Evolutionary conservation across 2,888 invertebrate genomes (phyloP), one percentile per base, ranked within the genome.

Genomic region (Ceramica pisi): DNA sequence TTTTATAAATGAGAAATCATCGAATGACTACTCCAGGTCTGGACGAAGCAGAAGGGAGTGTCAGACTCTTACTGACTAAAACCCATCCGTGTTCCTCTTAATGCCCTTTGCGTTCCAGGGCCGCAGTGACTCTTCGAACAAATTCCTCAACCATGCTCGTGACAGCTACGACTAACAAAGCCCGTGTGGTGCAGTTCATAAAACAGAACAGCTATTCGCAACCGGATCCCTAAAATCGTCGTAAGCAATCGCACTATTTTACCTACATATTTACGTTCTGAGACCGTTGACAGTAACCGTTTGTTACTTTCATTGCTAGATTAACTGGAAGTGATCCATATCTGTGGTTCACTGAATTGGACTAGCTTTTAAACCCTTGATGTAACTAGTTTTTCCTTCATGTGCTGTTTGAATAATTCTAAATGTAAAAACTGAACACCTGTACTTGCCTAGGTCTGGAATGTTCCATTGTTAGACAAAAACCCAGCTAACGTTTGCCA

Each of bases 231-330:
- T 0, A 12, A 57, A 63, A 76, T 76, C 75, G 75, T 41, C 21
- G 26, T 60, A 46, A 80, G 57, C 59, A 44, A 77, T 77, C 75
- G 41, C 66, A 41, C 50, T 66, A 66, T 76, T 76, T 65, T 77
- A 67, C 81, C 81, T 75, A 80, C 57, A 21, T 65, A 59, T 48
- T 53, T 63, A 67, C n/a, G 14, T 41, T 19, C 26, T 41, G 14
- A 65, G 23, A 61, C 75, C 44, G 62, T 63, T 63, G 75, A 75
- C 76, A 66, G 66, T 16, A 26, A 63, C 75, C 4, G 67, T 76
- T 76, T 75, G 80, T 62, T 66, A 62, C 62, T 74, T 80, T 75
- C 41, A 44, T 75, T 57, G 21, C 26, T 51, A 75, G 59, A 55
- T 80, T 66, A 75, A 53, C 67, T 77, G 56, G 71, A 77, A 69